Evolutionary conservation across 1,140 invertebrate genomes (phyloP).

Genomic region (Catajapyx aquilonaris): DNA sequence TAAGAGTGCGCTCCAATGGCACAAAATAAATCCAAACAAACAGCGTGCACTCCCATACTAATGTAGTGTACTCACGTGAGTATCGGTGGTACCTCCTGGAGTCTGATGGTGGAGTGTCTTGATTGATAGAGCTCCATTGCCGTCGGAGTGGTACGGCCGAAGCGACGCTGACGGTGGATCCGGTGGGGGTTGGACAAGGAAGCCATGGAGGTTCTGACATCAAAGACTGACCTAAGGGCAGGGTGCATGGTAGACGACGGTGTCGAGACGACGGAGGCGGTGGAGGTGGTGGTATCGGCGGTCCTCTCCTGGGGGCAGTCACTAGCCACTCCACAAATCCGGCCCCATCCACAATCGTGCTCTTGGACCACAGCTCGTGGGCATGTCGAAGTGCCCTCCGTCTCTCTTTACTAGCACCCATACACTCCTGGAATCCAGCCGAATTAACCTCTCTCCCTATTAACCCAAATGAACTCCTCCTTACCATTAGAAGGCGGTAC

Average conservation of each 20-base stretch:
- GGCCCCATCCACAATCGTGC: background rate
- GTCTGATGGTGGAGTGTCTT: background rate
- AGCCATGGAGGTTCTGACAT: background rate
- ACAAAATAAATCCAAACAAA: no score
- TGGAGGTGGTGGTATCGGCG: background rate
- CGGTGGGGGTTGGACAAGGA: background rate
- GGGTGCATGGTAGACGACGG: background rate
- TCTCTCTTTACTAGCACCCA: background rate
- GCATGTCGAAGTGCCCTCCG: background rate
- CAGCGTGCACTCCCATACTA: no score
- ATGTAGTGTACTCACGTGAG: constrained; percentile 1
- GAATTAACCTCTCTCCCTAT: background rate
- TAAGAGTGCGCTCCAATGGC: no score
- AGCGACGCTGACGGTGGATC: background rate
- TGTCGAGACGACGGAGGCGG: background rate
- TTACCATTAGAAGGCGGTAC: background rate
- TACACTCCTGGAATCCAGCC: background rate
- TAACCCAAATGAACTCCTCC: background rate
- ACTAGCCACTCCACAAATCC: background rate
- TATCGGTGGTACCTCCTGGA: background rate
- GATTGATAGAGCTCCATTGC: background rate
- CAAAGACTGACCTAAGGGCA: background rate
- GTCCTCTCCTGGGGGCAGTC: background rate
- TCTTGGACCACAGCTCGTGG: background rate
- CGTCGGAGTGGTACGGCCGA: background rate